Conservation (phyloP, 2,113 vertebrate genomes). For the Sigmodon hispidus region DNA sequence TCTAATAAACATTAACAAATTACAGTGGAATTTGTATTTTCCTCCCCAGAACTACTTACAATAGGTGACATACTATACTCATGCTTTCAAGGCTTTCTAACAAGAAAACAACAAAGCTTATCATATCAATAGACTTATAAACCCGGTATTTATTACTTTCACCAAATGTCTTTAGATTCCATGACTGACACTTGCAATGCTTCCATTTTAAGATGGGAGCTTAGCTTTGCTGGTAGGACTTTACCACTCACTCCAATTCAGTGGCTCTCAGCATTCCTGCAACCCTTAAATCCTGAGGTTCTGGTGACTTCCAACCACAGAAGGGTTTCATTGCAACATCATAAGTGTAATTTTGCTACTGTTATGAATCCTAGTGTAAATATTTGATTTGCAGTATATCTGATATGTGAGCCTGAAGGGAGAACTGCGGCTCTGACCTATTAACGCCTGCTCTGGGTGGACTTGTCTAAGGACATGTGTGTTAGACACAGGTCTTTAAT, state of each 20-base stretch:
- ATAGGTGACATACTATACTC: neutral
- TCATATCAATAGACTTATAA: neutral
- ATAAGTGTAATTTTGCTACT: neutral
- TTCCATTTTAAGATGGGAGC: neutral
- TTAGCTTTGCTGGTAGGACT: neutral
- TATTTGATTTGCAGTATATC: neutral
- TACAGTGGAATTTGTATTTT: neutral
- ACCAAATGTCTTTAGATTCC: neutral
- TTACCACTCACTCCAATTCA: neutral
- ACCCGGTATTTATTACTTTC: neutral
- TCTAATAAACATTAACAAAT: constrained; percentile 1
- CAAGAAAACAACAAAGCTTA: constrained; percentile 16
- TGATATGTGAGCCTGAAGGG: neutral
- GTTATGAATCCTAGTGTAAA: neutral
- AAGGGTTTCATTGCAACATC: no score
- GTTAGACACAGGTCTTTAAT: neutral
- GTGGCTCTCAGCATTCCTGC: neutral
- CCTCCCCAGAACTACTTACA: neutral
- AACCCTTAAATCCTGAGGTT: neutral
- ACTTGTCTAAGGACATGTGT: neutral
- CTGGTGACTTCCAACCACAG: neutral
- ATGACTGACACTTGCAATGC: no score
- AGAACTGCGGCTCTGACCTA: no score
- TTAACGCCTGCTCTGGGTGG: neutral
- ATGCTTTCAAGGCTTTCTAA: constrained; percentile 10